Conservation (phyloP, 2,113 vertebrate genomes). For the Leiothrix lutea region DNA sequence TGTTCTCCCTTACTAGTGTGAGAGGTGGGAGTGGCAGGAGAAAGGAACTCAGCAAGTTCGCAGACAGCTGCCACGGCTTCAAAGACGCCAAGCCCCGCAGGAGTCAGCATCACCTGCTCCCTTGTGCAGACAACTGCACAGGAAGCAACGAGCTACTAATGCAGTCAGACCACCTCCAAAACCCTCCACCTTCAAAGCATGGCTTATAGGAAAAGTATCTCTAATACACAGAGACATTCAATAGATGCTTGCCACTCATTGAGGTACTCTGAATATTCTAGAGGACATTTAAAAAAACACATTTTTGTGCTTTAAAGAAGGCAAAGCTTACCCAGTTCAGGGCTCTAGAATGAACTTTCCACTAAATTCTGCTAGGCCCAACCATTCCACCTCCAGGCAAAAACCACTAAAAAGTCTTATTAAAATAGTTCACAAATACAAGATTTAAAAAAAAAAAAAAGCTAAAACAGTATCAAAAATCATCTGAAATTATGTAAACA, state of each 20-base stretch:
- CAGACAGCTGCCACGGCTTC: not conserved
- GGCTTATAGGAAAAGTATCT: not conserved
- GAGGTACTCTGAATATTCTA: not conserved
- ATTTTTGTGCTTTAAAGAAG: not conserved
- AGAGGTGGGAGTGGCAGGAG: not conserved
- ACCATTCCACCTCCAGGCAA: not conserved
- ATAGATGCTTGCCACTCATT: not conserved
- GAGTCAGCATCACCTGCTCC: not conserved
- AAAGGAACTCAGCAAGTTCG: not conserved
- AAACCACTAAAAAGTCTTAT: not conserved
- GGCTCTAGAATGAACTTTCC: not conserved
- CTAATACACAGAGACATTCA: not conserved
- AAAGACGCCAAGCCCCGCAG: not conserved
- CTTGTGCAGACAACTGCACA: not conserved
- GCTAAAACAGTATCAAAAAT: not conserved
- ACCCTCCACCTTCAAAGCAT: not conserved
- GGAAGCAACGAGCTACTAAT: not conserved
- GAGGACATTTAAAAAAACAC: not conserved
- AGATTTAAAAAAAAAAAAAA: not conserved
- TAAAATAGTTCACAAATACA: not conserved
- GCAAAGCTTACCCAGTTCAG: not conserved
- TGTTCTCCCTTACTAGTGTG: not conserved
- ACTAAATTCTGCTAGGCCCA: not conserved
- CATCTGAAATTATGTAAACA: not conserved
- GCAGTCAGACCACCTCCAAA: not conserved